Evolutionary conservation across 2,113 vertebrate genomes (phyloP), one percentile per base, ranked within the genome.

Genomic region (Piaya cayana): DNA sequence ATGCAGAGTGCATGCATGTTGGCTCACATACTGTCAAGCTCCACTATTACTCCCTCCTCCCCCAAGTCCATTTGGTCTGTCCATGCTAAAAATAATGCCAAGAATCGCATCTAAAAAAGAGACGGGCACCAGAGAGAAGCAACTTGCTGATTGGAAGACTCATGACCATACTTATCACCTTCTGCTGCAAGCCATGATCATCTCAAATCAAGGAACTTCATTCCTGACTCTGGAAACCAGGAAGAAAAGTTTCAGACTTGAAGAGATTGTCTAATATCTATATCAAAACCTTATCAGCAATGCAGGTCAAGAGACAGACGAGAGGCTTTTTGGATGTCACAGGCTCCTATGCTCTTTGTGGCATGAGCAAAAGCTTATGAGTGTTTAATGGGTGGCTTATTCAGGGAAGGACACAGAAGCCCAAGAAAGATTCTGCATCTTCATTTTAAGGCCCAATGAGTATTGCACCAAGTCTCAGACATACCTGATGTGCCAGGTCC

Each of bases 71-170:
- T 90, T 96, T 95, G 77, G 93, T 58, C 52, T 94, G 32, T 67
- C 90, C 45, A 89, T 80, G 56, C 84, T 96, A 95, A 90, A 96
- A 96, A 95, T 96, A 92, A 84, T 58, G 90, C 82, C 56, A 90
- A 93, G 77, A 96, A 88, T 88, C 82, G 77, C 76, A 52, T 82
- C 75, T 92, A 22, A 47, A 65, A 76, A 93, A 62, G 75, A 86
- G 27, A 42, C 30, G 39, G 87, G 53, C 2, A 3, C 69, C 76
- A 88, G 47, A 86, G 32, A 93, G 37, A 90, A 18, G 26, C 81
- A 71, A 85, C 30, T 59, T 77, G 63, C 78, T 72, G 82, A 84
- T 78, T 93, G 50, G 53, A 82, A 86, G 36, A 80, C 36, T 85
- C 39, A 8, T 27, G 42, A 87, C 68, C 71, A 47, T 43, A 86